These are phyloP conservation scores for Lacerta bilineata DNA, from an alignment of 2,797 vertebrate species.

Conservation along the genomic window DNA sequence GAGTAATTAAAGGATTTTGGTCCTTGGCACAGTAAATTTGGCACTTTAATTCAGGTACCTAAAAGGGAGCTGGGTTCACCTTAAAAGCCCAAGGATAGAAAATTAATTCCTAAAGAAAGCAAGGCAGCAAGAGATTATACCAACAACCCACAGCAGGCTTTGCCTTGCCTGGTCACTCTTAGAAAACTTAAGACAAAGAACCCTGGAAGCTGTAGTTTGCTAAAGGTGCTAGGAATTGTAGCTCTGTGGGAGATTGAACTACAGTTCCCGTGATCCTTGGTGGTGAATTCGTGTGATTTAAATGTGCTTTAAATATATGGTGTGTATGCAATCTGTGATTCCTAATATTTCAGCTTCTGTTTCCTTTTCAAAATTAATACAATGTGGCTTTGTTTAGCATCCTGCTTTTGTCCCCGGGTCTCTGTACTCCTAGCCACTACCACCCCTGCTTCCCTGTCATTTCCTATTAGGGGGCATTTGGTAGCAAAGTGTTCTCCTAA, in stretches of 20 bases:
- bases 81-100: slow-evolving; percentile 32
- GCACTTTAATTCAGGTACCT: slow-evolving; percentile 57
- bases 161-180: slow-evolving; percentile 26
- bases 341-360: background rate
- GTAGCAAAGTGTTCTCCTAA: no score
- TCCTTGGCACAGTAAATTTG: slow-evolving; percentile 60
- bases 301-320: no score
- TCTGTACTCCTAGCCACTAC: background rate
- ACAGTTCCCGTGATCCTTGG: no score
- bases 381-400: background rate
- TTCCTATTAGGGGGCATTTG: no score
- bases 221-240: no score
- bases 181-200: background rate
- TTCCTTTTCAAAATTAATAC: background rate
- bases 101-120: slow-evolving; percentile 37
- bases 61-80: slow-evolving; percentile 44
- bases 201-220: no score
- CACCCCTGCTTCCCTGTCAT: background rate
- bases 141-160: slow-evolving; percentile 6
- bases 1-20: slow-evolving; percentile 74
- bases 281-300: no score
- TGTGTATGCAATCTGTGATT: slow-evolving; percentile 20
- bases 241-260: no score
- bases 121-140: slow-evolving; percentile 31
- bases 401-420: background rate